phyloP scores from a whole-genome alignment of 2,797 vertebrate genomes.

The Tokudaia muenninki region DNA sequence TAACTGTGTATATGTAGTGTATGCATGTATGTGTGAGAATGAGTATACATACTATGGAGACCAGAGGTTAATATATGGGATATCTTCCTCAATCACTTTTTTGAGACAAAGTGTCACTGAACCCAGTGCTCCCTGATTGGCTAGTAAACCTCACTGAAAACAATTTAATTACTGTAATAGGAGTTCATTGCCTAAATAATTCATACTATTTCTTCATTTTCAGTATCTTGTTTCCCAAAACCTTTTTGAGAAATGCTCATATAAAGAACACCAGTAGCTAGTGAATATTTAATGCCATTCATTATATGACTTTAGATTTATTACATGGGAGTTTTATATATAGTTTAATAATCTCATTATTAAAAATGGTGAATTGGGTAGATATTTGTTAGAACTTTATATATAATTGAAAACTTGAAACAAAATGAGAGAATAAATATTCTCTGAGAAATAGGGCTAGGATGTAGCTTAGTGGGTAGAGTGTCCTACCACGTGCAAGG shows the following conservation, averaged over 20 bases:
- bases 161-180: conserved; percentile 37
- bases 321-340: conserved; percentile 33
- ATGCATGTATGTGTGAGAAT: not conserved
- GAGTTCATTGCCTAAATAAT: conserved; percentile 33
- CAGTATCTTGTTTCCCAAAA: conserved; percentile 26
- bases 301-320: conserved; percentile 59
- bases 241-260: conserved; percentile 40
- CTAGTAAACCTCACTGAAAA: not conserved
- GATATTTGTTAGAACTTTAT: conserved; percentile 59
- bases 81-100: not conserved
- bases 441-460: conserved; percentile 61
- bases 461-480: not conserved
- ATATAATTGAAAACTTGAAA: conserved; percentile 65
- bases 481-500: not conserved
- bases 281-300: not conserved
- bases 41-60: not conserved
- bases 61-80: not conserved
- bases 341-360: conserved; percentile 63
- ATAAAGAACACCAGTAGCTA: conserved; percentile 42
- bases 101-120: not conserved
- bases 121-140: not conserved
- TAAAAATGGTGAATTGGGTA: conserved; percentile 54
- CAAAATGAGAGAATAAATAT: conserved; percentile 50
- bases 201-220: not conserved
- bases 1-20: not conserved